phyloP scores from a whole-genome alignment of 1,140 invertebrate species.

The Delia radicum region DNA sequence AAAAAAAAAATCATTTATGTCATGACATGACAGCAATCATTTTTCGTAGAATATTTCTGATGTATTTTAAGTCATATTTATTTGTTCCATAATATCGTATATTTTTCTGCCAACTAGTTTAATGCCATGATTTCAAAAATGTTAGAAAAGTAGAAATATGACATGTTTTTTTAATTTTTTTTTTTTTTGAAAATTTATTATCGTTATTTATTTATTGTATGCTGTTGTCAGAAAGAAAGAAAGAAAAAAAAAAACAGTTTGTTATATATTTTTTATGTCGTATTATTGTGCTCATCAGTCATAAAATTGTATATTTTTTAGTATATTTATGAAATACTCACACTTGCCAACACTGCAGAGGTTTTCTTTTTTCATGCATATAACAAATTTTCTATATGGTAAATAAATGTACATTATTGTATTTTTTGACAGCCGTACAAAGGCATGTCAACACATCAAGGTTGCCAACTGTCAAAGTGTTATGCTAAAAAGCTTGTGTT shows the following conservation, averaged over 20 bases:
- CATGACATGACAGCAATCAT: neutral
- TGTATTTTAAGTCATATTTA: neutral
- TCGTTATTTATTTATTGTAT: neutral
- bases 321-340: neutral
- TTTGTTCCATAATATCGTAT: neutral
- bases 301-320: neutral
- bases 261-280: constrained; percentile 7
- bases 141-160: neutral
- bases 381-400: neutral
- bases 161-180: neutral
- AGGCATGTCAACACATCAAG: constrained; percentile 14
- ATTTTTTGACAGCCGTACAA: constrained; percentile 8
- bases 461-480: constrained; percentile 13
- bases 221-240: neutral
- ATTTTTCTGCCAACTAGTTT: neutral
- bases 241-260: neutral
- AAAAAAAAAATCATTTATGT: neutral
- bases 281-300: constrained; percentile 23
- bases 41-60: neutral
- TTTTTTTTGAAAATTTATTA: neutral
- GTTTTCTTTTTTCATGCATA: neutral
- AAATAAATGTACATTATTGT: constrained; percentile 1
- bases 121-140: neutral
- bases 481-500: neutral
- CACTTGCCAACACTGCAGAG: neutral